These are phyloP conservation scores for Rhinolophus ferrumequinum DNA, from an alignment of 2,113 vertebrate genomes.

Conservation along the genomic window DNA sequence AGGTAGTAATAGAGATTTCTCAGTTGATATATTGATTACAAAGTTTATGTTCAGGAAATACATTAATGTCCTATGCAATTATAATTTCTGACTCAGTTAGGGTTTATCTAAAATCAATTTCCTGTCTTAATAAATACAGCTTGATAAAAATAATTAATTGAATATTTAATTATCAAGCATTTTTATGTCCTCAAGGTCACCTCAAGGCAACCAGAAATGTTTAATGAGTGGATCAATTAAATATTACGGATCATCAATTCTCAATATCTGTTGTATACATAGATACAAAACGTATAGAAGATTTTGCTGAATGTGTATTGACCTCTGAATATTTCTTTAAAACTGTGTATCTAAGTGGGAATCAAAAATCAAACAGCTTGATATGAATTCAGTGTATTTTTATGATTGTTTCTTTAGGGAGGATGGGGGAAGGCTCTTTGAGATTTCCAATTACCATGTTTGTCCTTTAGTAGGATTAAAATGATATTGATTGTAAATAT, in stretches of 20 bases:
- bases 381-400: constrained; percentile 24
- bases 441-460: constrained; percentile 48
- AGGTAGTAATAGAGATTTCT: constrained; percentile 9
- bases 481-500: constrained; percentile 62
- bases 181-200: constrained; percentile 39
- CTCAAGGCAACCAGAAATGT: constrained; percentile 40
- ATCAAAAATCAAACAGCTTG: constrained; percentile 57
- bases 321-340: constrained; percentile 54
- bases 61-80: neutral
- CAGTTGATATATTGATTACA: constrained; percentile 27
- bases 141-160: constrained; percentile 65
- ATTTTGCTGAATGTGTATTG: constrained; percentile 44
- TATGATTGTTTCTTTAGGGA: constrained; percentile 52
- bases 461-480: constrained; percentile 56
- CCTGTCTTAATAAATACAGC: constrained; percentile 38
- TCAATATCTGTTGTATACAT: constrained; percentile 41
- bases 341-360: constrained; percentile 41
- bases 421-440: neutral
- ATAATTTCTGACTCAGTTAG: constrained; percentile 42
- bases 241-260: constrained; percentile 53
- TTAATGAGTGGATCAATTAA: constrained; percentile 60
- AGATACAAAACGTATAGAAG: neutral
- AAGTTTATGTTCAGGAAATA: constrained; percentile 46
- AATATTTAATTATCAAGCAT: constrained; percentile 64
- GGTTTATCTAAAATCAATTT: constrained; percentile 50